Evolutionary conservation across 2,797 vertebrate genomes (phyloP).

Genomic region (Basileuterus tristriatus): DNA sequence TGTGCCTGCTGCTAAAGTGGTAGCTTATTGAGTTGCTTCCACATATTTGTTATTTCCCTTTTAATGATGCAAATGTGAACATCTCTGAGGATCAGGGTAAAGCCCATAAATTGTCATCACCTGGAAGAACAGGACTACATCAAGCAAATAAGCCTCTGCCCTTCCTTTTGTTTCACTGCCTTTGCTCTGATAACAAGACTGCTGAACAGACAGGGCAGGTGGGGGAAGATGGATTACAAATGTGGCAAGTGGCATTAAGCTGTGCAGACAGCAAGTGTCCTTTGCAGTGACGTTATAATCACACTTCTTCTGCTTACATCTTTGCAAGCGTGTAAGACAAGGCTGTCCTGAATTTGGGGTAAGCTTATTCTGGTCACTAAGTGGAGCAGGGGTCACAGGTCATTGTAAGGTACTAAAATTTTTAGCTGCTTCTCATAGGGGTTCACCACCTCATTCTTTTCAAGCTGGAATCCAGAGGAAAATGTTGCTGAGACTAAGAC

Average conservation of each 20-base stretch:
- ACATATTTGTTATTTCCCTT: neutral
- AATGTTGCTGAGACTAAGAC: neutral
- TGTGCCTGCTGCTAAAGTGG: neutral
- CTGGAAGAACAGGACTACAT: neutral
- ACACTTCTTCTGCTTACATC: neutral
- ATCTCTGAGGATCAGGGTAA: neutral
- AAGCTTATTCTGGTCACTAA: neutral
- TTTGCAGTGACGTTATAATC: neutral
- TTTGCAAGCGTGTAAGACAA: neutral
- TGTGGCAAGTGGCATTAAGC: neutral
- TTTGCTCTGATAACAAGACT: neutral
- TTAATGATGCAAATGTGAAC: neutral
- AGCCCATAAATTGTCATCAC: neutral
- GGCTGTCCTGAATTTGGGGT: neutral
- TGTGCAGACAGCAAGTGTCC: neutral
- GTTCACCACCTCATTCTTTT: neutral
- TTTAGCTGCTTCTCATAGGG: neutral
- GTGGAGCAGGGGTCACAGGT: neutral
- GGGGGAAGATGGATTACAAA: neutral
- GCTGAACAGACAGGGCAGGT: neutral
- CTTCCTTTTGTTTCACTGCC: constrained; percentile 4
- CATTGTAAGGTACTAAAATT: neutral
- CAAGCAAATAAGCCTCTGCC: neutral
- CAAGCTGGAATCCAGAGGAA: neutral
- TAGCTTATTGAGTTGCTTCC: neutral